Evolutionary conservation across 2,888 invertebrate species (phyloP).

Genomic region (Dynastes maya): DNA sequence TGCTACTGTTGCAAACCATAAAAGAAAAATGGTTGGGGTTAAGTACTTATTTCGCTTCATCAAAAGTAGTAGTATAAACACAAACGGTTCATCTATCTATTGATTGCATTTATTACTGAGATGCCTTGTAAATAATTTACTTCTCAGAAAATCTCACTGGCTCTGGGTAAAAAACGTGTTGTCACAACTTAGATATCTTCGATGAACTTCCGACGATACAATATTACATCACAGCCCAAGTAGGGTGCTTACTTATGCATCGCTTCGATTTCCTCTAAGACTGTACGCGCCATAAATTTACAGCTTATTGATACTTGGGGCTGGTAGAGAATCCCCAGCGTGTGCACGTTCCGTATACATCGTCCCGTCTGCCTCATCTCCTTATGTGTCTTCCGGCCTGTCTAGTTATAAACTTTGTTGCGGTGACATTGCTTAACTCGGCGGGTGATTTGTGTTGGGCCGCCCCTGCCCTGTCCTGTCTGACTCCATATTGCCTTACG

Average conservation of each 20-base stretch:
- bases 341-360: not conserved
- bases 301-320: conserved; percentile 30
- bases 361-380: conserved; percentile 3
- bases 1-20: too few relatives aligned
- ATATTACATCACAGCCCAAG: not conserved
- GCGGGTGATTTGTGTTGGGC: conserved; percentile 67
- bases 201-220: too few relatives aligned
- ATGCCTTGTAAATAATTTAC: too few relatives aligned
- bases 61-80: too few relatives aligned
- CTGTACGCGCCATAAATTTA: conserved; percentile 27
- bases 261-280: conserved; percentile 4
- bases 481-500: conserved; percentile 64
- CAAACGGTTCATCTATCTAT: too few relatives aligned
- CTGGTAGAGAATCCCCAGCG: conserved; percentile 6
- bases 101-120: too few relatives aligned
- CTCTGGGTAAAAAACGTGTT: too few relatives aligned
- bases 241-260: not conserved
- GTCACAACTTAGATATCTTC: too few relatives aligned
- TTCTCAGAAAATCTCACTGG: too few relatives aligned
- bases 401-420: conserved; percentile 60
- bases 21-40: too few relatives aligned
- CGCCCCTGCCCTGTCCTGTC: conserved; percentile 65
- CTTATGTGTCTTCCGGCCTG: conserved; percentile 45
- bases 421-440: conserved; percentile 66
- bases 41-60: too few relatives aligned